phyloP scores from a whole-genome alignment of 2,113 vertebrate genomes.

The Rhinolophus sinicus region DNA sequence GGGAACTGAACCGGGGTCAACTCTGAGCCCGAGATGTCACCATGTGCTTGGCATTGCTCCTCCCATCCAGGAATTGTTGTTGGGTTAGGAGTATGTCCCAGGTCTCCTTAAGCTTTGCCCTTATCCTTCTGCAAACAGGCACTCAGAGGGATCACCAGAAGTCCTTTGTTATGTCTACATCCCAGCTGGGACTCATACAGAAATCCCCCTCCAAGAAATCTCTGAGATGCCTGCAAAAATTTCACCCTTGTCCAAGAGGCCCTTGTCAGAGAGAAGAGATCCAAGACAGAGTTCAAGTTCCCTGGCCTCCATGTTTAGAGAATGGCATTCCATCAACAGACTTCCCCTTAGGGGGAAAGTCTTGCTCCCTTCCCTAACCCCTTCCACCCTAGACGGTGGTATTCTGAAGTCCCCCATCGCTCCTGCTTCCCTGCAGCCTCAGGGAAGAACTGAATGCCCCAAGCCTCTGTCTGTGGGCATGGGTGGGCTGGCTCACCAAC shows the following conservation, averaged over 20 bases:
- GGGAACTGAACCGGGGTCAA: not conserved
- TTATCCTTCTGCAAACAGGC: not conserved
- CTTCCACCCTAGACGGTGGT: not conserved
- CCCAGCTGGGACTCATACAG: not conserved
- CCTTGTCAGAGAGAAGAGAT: not conserved
- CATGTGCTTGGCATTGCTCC: fast-evolving
- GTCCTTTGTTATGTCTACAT: not conserved
- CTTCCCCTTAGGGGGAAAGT: not conserved
- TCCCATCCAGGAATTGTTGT: not conserved
- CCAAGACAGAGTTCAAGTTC: not conserved
- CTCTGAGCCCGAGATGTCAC: not conserved
- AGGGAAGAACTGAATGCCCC: not conserved
- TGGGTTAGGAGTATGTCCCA: not conserved
- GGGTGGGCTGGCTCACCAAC: not conserved
- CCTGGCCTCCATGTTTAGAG: not conserved
- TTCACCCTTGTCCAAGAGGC: not conserved
- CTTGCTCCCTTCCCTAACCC: not conserved
- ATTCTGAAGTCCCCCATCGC: not conserved
- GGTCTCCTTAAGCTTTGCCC: not conserved
- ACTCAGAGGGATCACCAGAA: not conserved
- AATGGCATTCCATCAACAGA: not conserved
- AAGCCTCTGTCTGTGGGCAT: not conserved
- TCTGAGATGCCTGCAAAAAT: not conserved
- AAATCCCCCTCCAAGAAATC: not conserved
- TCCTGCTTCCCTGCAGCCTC: not conserved